Conservation (phyloP, 92 coral and sea anemone genomes). For the Phenganax stokvisi region DNA sequence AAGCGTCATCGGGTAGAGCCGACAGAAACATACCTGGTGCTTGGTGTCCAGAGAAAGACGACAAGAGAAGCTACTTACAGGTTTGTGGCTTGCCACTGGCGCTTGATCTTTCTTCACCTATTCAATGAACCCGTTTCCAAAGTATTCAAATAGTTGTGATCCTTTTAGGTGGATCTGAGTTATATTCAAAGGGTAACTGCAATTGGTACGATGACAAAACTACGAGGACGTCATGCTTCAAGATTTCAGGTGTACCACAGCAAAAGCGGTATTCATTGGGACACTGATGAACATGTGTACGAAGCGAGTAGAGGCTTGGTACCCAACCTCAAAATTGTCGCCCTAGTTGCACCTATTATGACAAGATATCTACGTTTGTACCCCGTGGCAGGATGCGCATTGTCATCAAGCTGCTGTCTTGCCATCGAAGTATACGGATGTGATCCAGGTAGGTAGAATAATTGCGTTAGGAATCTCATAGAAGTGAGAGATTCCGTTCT, state of each 20-base stretch:
- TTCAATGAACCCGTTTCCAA: too few relatives aligned
- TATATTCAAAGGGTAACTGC: slow-evolving; percentile 10
- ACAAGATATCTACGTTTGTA: slow-evolving; percentile 14
- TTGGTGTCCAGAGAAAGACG: slow-evolving; percentile 26
- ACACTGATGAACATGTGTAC: slow-evolving; percentile 22
- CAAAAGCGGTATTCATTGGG: slow-evolving; percentile 15
- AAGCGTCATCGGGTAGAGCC: slow-evolving; percentile 7
- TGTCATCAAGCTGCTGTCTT: slow-evolving; percentile 1
- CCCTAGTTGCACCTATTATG: not conserved
- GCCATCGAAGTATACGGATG: slow-evolving; percentile 28
- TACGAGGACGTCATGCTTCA: slow-evolving; percentile 5
- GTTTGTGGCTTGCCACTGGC: not conserved
- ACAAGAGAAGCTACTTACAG: slow-evolving; percentile 16
- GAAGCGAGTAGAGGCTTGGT: not conserved
- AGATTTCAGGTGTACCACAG: slow-evolving; percentile 6
- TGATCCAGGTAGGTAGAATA: slow-evolving; percentile 13
- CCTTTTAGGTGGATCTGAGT: slow-evolving; percentile 9
- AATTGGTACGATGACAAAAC: slow-evolving; percentile 7
- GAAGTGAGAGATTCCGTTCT: not conserved
- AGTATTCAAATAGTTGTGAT: not conserved
- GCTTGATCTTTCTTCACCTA: not conserved
- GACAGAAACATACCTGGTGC: not conserved
- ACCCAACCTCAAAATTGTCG: not conserved
- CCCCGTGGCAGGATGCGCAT: not conserved
- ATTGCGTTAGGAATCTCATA: not conserved